Evolutionary conservation across 2,113 vertebrate genomes (phyloP), one percentile per base, ranked within the genome.

Genomic region (Chrysemys picta): DNA sequence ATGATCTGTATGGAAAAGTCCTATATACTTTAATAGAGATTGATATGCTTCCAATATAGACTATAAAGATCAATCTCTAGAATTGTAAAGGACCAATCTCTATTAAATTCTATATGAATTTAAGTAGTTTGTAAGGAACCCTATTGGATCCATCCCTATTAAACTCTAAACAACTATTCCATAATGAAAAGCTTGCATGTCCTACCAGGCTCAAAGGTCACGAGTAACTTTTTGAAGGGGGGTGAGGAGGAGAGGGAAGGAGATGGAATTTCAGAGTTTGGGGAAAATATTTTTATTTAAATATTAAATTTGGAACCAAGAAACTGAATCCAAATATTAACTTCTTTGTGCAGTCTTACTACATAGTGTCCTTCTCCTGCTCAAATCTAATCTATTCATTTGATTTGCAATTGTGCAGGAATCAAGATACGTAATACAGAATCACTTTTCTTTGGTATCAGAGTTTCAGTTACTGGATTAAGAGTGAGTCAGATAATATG

Each of bases 401-500:
- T 59, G 21, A 93, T 90, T 91, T 95, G 86, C 62, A 87, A 27
- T 93, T 85, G 22, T 8, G 24, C 75, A 87, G 84, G 65, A 90
- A 88, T 35, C 24, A 89, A 91, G 38, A 69, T 84, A 89, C 49
- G 6, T 45, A 91, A 56, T 35, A 92, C 75, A 91, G 49, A 76
- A 76, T 76, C 72, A 76, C 72, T 25, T 45, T 76, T n/a, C 62
- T 76, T 76, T 85, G 50, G 54, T 52, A 79, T 38, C 52, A 89
- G 47, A 84, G 80, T 83, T 87, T 85, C 57, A 88, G 19, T 72
- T 92, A 94, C 8, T 95, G 24, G 45, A 89, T 93, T 93, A 94
- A 91, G 56, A 95, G 78, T 69, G 82, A 94, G 29, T 87, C 53
- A 84, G 92, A 62, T 83, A 88, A 94, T 94, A 95, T 83, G 88